phyloP scores from a whole-genome alignment of 2,113 vertebrate species.

The Eira barbara region DNA sequence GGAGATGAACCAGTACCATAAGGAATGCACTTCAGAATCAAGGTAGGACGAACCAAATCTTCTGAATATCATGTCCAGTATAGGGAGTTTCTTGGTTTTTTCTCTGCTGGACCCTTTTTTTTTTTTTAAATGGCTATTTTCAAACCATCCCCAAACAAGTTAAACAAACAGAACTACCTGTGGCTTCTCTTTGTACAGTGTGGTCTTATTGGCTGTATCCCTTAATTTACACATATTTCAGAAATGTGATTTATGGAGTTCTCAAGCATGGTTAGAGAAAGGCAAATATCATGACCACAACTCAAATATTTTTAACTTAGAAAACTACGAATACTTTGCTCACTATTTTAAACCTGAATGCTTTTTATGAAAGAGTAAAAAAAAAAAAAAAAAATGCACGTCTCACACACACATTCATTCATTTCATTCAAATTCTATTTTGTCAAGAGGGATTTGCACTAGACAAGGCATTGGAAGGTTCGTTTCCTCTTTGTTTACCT shows the following conservation, averaged over 20 bases:
- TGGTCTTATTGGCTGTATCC: background rate
- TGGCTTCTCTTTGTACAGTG: background rate
- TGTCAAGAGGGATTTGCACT: background rate
- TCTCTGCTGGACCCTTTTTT: background rate
- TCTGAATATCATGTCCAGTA: background rate
- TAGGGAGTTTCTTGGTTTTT: background rate
- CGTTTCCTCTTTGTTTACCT: background rate
- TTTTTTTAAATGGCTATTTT: background rate
- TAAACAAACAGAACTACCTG: background rate
- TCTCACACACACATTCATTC: background rate
- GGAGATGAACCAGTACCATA: background rate
- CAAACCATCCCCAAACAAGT: background rate
- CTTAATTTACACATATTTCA: background rate
- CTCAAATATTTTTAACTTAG: conserved; percentile 16
- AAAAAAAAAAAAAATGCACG: background rate
- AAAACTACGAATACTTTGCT: conserved; percentile 28
- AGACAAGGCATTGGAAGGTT: background rate
- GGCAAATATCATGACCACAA: background rate
- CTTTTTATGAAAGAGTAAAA: background rate
- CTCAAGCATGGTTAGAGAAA: background rate
- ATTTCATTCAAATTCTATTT: background rate
- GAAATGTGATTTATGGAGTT: background rate
- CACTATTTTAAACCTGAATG: background rate
- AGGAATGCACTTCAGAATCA: background rate
- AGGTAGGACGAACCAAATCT: background rate